Evolutionary conservation across 1,140 invertebrate species (phyloP).

Genomic region (Periplaneta americana): DNA sequence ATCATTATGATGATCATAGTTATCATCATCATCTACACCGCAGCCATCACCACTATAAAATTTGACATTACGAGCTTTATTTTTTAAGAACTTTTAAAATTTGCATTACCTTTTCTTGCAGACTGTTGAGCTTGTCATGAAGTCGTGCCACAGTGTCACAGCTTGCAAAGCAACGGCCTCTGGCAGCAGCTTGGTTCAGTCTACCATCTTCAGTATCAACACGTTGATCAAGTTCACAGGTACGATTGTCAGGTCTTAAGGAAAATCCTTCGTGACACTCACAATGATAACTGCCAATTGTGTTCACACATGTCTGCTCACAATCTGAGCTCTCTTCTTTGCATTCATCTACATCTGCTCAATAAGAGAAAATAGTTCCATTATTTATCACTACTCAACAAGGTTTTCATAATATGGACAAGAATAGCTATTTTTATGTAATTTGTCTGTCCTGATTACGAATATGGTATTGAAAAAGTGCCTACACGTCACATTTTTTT

Average conservation of each 20-base stretch:
- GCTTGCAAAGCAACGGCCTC: constrained; percentile 45
- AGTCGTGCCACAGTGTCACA: constrained; percentile 51
- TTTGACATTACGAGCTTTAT: too few relatives aligned
- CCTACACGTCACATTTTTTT: too few relatives aligned
- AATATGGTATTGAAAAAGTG: too few relatives aligned
- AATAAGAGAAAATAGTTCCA: constrained; percentile 3
- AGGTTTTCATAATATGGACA: too few relatives aligned
- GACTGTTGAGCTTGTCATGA: constrained; percentile 45
- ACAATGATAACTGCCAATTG: constrained; percentile 49
- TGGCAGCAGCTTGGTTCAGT: constrained; percentile 30
- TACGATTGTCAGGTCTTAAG: constrained; percentile 50
- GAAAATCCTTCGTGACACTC: constrained; percentile 43
- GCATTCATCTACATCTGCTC: constrained; percentile 66
- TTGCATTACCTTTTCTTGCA: constrained; percentile 49
- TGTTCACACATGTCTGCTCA: constrained; percentile 54
- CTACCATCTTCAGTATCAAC: background rate
- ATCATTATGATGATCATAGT: too few relatives aligned
- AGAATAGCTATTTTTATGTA: too few relatives aligned
- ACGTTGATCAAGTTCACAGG: constrained; percentile 40
- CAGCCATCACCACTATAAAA: too few relatives aligned
- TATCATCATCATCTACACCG: too few relatives aligned
- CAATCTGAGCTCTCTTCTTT: constrained; percentile 49
- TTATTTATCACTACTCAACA: background rate
- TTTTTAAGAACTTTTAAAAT: too few relatives aligned
- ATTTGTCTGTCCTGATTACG: constrained; percentile 16